Evolutionary conservation across 1,140 invertebrate species (phyloP).

Genomic region (Trypoxylus dichotomus): DNA sequence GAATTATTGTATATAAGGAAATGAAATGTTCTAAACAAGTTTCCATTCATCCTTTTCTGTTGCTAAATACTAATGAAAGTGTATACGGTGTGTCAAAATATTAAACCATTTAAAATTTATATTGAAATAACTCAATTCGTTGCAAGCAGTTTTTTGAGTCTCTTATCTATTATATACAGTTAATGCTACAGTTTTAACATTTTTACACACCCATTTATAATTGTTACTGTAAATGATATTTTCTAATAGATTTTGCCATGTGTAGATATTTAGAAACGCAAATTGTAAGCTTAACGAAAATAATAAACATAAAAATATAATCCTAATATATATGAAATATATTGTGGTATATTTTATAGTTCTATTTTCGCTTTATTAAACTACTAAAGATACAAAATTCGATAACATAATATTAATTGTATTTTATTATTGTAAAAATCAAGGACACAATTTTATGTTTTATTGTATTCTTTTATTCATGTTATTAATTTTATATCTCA

Average conservation of each 20-base stretch:
- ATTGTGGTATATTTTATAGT: background rate
- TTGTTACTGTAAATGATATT: constrained; percentile 21
- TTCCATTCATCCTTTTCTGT: background rate
- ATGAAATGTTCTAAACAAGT: background rate
- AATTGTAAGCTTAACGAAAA: constrained; percentile 14
- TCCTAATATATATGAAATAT: constrained; percentile 6
- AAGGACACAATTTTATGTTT: background rate
- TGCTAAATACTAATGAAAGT: background rate
- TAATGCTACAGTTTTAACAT: background rate
- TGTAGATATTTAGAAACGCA: constrained; percentile 11
- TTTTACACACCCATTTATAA: constrained; percentile 16
- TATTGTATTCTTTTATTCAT: background rate
- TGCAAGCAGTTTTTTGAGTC: background rate
- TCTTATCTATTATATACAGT: background rate
- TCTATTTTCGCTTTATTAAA: constrained; percentile 6
- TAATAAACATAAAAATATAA: constrained; percentile 1
- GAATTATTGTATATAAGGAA: background rate
- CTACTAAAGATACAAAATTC: background rate
- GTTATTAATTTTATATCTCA: background rate
- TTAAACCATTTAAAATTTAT: background rate
- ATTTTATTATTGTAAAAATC: background rate
- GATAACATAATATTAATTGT: background rate
- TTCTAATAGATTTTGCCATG: constrained; percentile 25
- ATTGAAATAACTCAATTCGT: background rate
- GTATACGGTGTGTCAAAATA: constrained; percentile 12